phyloP scores from a whole-genome alignment of 2,888 invertebrate genomes.

The Eupelmus urozonus region DNA sequence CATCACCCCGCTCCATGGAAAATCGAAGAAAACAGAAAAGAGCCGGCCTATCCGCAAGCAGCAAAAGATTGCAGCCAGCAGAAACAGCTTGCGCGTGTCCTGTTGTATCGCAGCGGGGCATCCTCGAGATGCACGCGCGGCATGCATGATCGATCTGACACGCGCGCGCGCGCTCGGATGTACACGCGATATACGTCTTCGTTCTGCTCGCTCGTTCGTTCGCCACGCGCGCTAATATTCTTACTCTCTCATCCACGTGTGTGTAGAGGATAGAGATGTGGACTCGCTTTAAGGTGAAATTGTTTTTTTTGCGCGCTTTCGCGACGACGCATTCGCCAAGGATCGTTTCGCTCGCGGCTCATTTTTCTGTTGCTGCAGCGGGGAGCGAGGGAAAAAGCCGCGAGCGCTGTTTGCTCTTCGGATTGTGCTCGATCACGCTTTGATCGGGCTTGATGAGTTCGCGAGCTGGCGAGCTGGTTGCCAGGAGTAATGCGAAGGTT shows the following conservation, averaged over 20 bases:
- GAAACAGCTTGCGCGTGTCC: conserved; percentile 63
- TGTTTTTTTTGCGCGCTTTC: conserved; percentile 22
- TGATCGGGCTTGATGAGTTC: too few species aligned
- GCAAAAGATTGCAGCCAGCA: conserved; percentile 14
- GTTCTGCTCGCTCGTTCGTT: conserved; percentile 25
- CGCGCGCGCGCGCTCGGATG: conserved; percentile 65
- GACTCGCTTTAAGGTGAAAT: too few species aligned
- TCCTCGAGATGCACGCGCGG: conserved; percentile 54
- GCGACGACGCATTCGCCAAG: conserved; percentile 42
- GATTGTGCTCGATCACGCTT: conserved; percentile 8
- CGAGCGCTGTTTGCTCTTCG: conserved; percentile 19
- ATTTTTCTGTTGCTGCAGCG: background rate
- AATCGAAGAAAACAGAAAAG: too few species aligned
- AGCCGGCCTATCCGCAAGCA: too few species aligned
- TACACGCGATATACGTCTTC: conserved; percentile 57
- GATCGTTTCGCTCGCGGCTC: conserved; percentile 33
- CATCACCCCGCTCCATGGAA: too few species aligned
- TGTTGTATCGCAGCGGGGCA: conserved; percentile 73
- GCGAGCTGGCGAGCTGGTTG: too few species aligned
- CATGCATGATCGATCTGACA: conserved; percentile 75
- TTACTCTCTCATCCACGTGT: too few species aligned
- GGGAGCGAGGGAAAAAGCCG: background rate
- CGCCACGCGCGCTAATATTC: too few species aligned
- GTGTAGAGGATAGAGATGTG: too few species aligned
- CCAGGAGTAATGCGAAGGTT: too few species aligned